Conservation (phyloP, 1,140 invertebrate species). For the Chlorops oryzae region DNA sequence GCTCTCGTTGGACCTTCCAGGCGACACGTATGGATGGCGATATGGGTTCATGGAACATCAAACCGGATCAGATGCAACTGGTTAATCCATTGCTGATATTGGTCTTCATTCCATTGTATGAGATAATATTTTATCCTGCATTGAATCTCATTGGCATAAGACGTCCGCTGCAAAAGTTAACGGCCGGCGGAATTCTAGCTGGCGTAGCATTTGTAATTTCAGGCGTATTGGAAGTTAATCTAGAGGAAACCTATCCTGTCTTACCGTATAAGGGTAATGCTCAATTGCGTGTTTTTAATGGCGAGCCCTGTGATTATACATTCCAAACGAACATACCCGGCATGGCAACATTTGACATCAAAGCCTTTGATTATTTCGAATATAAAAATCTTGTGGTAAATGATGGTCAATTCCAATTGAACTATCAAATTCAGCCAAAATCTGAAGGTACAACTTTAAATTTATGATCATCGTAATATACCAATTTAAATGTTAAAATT, state of each 20-base stretch:
- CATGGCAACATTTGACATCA: constrained; percentile 21
- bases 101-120: constrained; percentile 72
- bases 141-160: constrained; percentile 51
- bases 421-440: constrained; percentile 13
- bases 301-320: constrained; percentile 48
- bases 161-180: constrained; percentile 54
- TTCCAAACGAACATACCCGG: constrained; percentile 21
- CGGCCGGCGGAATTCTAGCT: constrained; percentile 74
- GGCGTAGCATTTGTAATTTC: constrained; percentile 81
- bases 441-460: neutral
- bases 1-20: constrained; percentile 92
- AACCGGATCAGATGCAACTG: constrained; percentile 76
- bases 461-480: neutral
- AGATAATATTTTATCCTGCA: constrained; percentile 62
- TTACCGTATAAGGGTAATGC: constrained; percentile 54
- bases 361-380: constrained; percentile 31
- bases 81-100: constrained; percentile 75
- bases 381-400: constrained; percentile 30
- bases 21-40: constrained; percentile 83
- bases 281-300: constrained; percentile 69
- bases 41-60: constrained; percentile 60
- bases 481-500: neutral
- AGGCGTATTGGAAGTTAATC: constrained; percentile 70
- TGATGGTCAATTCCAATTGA: neutral
- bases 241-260: constrained; percentile 67